Percentiles rank a stretch among this genome's conserved stretches.
phyloP scores from a whole-genome alignment of 2,113 vertebrate species.

The Periophthalmodon schlosseri region DNA sequence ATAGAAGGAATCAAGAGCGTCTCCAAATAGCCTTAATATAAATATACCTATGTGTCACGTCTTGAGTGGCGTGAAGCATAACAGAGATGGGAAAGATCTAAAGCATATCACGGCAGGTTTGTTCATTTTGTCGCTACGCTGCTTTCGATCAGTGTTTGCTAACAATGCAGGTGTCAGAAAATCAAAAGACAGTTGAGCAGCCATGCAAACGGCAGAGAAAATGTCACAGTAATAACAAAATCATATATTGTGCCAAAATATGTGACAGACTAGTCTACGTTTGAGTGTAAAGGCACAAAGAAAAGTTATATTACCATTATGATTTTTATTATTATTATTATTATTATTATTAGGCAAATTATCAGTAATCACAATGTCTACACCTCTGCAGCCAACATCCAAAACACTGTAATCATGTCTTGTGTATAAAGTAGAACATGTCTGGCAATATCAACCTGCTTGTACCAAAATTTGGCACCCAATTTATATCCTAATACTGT shows the following conservation, averaged over 20 bases:
- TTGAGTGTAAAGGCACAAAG: too few relatives aligned
- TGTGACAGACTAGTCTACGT: not conserved
- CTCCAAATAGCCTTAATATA: conserved; percentile 15
- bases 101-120: conserved; percentile 54
- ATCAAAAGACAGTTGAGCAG: conserved; percentile 65
- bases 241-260: not conserved
- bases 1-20: conserved; percentile 29
- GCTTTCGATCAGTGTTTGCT: conserved; percentile 52
- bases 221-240: conserved; percentile 59
- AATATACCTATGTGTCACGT: conserved; percentile 12
- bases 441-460: not conserved
- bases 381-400: not conserved
- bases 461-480: not conserved
- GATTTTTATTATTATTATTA: too few relatives aligned
- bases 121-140: conserved; percentile 66
- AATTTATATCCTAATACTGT: too few relatives aligned
- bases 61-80: conserved; percentile 46
- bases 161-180: conserved; percentile 65
- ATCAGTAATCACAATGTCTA: too few relatives aligned
- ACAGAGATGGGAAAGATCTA: conserved; percentile 48
- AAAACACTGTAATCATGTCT: not conserved
- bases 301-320: too few relatives aligned
- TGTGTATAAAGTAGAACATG: not conserved
- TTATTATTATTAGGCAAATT: not conserved
- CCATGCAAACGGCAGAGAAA: conserved; percentile 45